Evolutionary conservation across 2,113 vertebrate genomes (phyloP).

Genomic region (Regulus satrapa): DNA sequence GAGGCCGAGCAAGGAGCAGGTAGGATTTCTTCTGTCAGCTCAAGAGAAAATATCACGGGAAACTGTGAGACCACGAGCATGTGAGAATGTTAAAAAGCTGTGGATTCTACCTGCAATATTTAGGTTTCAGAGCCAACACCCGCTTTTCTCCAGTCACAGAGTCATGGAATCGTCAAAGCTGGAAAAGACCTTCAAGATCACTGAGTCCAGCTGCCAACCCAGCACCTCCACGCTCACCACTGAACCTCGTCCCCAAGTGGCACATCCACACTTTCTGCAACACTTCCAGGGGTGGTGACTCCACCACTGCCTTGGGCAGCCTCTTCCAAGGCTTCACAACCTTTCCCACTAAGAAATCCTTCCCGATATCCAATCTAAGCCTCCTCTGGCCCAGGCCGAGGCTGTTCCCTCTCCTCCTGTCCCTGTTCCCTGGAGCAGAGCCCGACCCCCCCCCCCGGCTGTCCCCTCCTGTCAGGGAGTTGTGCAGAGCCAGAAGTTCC

Average conservation of each 20-base stretch:
- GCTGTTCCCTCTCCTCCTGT: not conserved
- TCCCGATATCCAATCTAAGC: accelerated
- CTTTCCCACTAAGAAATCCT: not conserved
- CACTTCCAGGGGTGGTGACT: not conserved
- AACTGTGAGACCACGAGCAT: not conserved
- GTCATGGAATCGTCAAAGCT: not conserved
- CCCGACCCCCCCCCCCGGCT: accelerated
- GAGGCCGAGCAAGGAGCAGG: not conserved
- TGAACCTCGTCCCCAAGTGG: not conserved
- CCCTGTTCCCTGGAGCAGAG: not conserved
- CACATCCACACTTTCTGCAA: not conserved
- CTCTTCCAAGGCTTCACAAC: not conserved
- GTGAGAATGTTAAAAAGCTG: not conserved
- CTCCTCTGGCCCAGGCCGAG: not conserved
- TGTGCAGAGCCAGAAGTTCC: not conserved
- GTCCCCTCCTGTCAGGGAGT: not conserved
- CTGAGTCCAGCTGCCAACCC: not conserved
- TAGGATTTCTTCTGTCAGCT: not conserved
- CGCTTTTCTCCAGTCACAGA: not conserved
- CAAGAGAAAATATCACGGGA: not conserved
- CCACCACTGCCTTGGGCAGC: not conserved
- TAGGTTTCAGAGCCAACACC: not conserved
- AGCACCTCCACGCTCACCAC: not conserved
- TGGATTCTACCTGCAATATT: not conserved
- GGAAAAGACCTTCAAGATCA: not conserved